Evolutionary conservation across 53 echinoderm and acorn worm genomes (phyloP), one percentile per base, ranked within the genome.

Genomic region (Holothuria leucospilota): DNA sequence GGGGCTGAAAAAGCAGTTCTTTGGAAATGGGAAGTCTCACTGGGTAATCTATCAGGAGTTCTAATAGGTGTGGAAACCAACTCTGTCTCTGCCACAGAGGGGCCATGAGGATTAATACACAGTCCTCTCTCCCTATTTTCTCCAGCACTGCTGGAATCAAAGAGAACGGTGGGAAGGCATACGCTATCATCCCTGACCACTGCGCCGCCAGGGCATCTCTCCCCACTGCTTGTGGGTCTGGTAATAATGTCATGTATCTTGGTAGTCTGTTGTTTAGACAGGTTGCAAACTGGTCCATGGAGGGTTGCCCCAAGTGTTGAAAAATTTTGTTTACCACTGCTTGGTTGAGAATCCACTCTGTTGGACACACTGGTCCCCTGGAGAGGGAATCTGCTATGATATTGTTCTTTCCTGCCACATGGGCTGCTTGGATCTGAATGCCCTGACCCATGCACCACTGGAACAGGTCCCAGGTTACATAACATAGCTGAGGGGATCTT

Each of bases 351-450:
- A 12, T 64, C 64, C 64, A 64, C 49, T 13, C 49, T 49, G 71
- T 85, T 28, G 70, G 85, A 6, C 68, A 69, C 15, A 51, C 68
- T 49, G 69, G 51, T 16, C 71, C 85, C 59, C 59, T n/a, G 18
- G 73, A 86, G 40, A 86, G n/a, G 60, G 71, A 86, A 39, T 86
- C 72, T n/a, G 86, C 74, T 9, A 73, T 71, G 74, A 71, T 12
- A 58, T 86, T 86, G 73, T 71, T 60, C 62, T 59, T 73, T 20
- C 86, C 86, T 20, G 73, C 59, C 0, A 86, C 39, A 59, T 71
- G 41, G 2, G 74, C 64, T 61, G 86, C 73, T 0, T 20, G 15
- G 20, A 86, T 40, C 5, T 62, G 38, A 40, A 86, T 23, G 2
- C 38, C 2, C 46, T 62, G 62, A 1, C 3, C 8, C 39, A 42